These are phyloP conservation scores for Solen grandis DNA, from an alignment of 1,140 invertebrate genomes.

Conservation along the genomic window DNA sequence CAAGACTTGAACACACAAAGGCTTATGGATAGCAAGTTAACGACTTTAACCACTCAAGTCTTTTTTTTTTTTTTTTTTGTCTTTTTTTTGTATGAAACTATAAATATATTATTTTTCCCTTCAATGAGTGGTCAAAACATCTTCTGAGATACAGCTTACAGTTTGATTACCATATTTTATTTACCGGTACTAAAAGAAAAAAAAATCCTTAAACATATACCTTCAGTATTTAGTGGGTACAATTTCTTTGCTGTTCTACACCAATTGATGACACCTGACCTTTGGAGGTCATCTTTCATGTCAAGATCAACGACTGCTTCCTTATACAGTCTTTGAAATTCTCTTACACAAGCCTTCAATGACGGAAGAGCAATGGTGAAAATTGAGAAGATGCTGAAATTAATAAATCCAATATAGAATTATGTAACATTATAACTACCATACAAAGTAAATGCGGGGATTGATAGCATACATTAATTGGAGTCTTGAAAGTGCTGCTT, in stretches of 20 bases:
- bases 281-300: conserved; percentile 67
- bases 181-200: not conserved
- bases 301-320: conserved; percentile 61
- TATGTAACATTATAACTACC: not conserved
- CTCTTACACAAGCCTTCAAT: conserved; percentile 17
- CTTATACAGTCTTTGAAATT: conserved; percentile 53
- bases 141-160: too few relatives aligned
- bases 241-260: conserved; percentile 66
- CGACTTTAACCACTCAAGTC: too few relatives aligned
- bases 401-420: not conserved
- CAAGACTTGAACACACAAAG: too few relatives aligned
- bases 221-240: conserved; percentile 67
- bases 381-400: conserved; percentile 12
- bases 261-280: conserved; percentile 73
- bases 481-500: too few relatives aligned
- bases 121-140: too few relatives aligned
- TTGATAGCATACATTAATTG: not conserved
- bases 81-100: too few relatives aligned
- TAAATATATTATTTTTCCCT: too few relatives aligned
- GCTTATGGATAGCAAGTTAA: too few relatives aligned
- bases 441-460: not conserved
- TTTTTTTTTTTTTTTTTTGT: too few relatives aligned
- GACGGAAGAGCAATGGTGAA: not conserved
- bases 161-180: not conserved
- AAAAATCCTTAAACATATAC: conserved; percentile 45